These are phyloP conservation scores for Clangula hyemalis DNA, from an alignment of 2,797 vertebrate genomes.

Conservation along the genomic window DNA sequence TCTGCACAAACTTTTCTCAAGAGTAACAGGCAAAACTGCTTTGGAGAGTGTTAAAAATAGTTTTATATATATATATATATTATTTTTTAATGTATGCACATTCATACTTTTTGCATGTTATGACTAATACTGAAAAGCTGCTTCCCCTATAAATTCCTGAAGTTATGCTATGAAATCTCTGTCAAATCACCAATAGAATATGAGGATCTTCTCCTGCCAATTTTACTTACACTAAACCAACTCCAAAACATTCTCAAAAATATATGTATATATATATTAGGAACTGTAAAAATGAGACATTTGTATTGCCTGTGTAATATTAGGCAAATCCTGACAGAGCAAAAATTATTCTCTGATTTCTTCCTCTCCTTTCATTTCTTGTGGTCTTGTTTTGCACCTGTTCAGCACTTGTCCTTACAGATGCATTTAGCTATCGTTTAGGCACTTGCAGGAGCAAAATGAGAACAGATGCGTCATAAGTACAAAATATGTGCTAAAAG, in stretches of 20 bases:
- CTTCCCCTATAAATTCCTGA: neutral
- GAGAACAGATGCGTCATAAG: slow-evolving; percentile 43
- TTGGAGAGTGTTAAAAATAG: neutral
- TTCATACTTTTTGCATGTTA: neutral
- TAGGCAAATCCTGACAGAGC: neutral
- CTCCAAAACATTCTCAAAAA: neutral
- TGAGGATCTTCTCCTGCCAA: neutral
- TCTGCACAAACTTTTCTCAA: neutral
- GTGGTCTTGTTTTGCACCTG: slow-evolving; percentile 48
- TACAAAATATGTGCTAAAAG: slow-evolving; percentile 51
- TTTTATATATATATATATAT: too few relatives aligned
- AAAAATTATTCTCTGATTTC: slow-evolving; percentile 38
- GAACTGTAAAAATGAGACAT: neutral
- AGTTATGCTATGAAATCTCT: neutral
- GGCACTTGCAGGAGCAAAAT: slow-evolving; percentile 19
- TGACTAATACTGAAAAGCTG: neutral
- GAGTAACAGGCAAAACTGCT: neutral
- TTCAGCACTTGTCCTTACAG: slow-evolving; percentile 33
- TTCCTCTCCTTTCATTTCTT: slow-evolving; percentile 19
- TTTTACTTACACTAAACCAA: neutral
- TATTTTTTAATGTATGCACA: neutral
- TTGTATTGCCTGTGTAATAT: neutral
- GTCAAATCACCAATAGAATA: neutral
- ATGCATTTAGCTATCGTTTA: slow-evolving; percentile 14
- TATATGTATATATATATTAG: neutral